Base-by-base conservation (phyloP, 2,113 vertebrate species). In the Cheilinus undulatus region DNA sequence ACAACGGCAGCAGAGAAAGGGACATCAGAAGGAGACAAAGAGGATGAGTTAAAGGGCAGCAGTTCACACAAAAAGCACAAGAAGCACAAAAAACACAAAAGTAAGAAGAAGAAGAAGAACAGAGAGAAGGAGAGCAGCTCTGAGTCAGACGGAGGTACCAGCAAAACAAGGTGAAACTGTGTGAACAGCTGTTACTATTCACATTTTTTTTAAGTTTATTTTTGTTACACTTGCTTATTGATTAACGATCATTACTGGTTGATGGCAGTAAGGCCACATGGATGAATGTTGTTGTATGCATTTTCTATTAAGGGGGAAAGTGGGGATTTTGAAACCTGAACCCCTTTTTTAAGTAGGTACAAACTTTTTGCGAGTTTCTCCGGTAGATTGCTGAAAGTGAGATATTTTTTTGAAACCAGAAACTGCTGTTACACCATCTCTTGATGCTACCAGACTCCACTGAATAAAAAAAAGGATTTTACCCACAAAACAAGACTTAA, bases 11-110 rank as follows among this genome's bases (percentile, higher is more conserved):
- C 42, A 10, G 60, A 64, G 1, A 50, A 63, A 24, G 24, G 19
- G 10, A 0, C 50, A 10, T 22, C 69, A 45, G 78, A 84, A 11
- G 42, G 40, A 73, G 30, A 75, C 59, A 69, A 57, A 9, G 64
- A 93, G 93, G 76, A 95, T 90, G 79, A 91, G 3, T 1, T 40
- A 0, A 49, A 50, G 24, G 24, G 84, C 82, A 89, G 94, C 74
- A 88, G 91, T 58, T 93, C 94, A 48, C 94, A 84, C 7, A 97
- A 95, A 79, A 96, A 95, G 79, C 94, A 95, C 26, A 97, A 97
- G 85, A 97, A 97, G 58, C 95, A 96, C 85, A 99, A 98, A 87
- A 97, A 96, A 79, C 96, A 97, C 90, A 99, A 97, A 93, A 97
- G 95, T 66, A 97, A 97, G 84, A 97, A 97, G 88, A 98, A 96